Conservation (phyloP, 2,888 invertebrate species). For the Mechanitis messenoides region DNA sequence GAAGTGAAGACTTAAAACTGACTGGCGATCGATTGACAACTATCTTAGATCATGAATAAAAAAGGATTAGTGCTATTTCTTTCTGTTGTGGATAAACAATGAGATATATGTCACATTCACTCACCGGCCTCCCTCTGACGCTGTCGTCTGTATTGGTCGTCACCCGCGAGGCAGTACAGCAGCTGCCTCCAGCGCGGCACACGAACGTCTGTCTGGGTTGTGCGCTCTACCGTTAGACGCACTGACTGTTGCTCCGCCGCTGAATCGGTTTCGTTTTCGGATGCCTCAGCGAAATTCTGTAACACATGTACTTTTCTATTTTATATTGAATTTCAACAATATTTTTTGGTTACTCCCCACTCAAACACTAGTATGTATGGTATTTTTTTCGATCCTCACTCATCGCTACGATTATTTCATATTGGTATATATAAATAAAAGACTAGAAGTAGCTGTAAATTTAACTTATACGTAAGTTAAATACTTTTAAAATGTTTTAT, state of each 20-base stretch:
- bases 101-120: constrained; percentile 7
- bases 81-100: not conserved
- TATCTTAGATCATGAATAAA: no score
- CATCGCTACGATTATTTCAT: no score
- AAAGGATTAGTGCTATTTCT: not conserved
- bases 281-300: constrained; percentile 56
- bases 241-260: constrained; percentile 47
- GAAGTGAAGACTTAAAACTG: no score
- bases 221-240: constrained; percentile 85
- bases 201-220: constrained; percentile 87
- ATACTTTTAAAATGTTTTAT: no score
- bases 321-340: not conserved
- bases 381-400: no score
- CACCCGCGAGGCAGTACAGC: constrained; percentile 86
- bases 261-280: constrained; percentile 40
- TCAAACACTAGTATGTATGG: no score
- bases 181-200: constrained; percentile 88
- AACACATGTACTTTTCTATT: constrained; percentile 22
- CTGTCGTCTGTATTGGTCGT: constrained; percentile 84
- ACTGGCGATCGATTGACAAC: no score
- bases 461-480: no score
- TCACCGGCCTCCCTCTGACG: constrained; percentile 83
- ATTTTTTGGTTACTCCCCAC: no score
- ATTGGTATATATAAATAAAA: no score
- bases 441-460: no score